Evolutionary conservation across 2,113 vertebrate genomes (phyloP).

Genomic region (Spheniscus mendiculus): DNA sequence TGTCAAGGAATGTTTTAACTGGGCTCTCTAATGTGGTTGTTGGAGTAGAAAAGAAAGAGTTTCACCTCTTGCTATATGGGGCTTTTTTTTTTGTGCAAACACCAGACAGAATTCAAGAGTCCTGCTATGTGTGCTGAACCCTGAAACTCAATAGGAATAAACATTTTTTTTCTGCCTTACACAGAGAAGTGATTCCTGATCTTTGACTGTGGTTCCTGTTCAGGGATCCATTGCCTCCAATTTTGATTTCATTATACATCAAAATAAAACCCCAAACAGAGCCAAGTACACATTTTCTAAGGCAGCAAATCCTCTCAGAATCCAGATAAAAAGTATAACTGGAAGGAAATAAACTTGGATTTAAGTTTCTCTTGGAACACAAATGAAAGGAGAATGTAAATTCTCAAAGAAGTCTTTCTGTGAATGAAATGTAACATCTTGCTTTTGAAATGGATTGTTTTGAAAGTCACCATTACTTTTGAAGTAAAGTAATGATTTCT

Average conservation of each 20-base stretch:
- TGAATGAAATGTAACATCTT: not conserved
- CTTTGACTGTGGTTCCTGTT: not conserved
- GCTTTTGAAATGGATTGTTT: not conserved
- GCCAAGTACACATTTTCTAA: not conserved
- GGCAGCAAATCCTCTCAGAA: not conserved
- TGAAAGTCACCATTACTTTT: not conserved
- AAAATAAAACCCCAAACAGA: not conserved
- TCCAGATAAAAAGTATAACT: not conserved
- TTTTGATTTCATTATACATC: not conserved
- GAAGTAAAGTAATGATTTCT: not conserved
- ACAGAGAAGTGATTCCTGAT: not conserved
- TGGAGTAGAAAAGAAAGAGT: not conserved
- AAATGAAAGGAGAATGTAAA: not conserved
- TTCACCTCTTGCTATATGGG: not conserved
- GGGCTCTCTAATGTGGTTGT: not conserved
- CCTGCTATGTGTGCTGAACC: not conserved
- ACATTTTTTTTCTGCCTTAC: not conserved
- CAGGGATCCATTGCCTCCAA: not conserved
- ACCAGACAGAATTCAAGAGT: not conserved
- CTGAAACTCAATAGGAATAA: not conserved
- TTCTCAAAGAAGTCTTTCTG: not conserved
- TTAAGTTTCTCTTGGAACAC: not conserved
- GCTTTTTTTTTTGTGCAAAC: not conserved
- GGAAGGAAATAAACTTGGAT: not conserved
- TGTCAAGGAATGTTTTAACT: slow-evolving; percentile 13